Evolutionary conservation across 1,140 invertebrate species (phyloP).

Genomic region (Psilanteris sp.): DNA sequence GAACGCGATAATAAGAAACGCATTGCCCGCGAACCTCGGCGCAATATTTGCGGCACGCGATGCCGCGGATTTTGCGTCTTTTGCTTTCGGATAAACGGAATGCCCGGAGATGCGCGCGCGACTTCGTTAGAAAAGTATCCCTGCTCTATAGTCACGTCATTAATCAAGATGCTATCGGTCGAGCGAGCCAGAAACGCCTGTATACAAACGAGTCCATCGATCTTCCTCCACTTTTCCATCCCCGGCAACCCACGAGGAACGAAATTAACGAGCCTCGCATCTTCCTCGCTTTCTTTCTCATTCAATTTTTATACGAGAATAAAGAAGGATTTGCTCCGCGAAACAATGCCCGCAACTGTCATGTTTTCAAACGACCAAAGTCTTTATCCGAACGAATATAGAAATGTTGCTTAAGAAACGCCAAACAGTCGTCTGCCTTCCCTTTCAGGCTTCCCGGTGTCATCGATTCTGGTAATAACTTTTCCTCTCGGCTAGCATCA

Average conservation of each 20-base stretch:
- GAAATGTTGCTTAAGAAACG: constrained; percentile 4
- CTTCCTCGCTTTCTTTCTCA: constrained; percentile 28
- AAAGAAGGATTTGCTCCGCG: constrained; percentile 37
- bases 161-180: constrained; percentile 63
- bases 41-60: constrained; percentile 12
- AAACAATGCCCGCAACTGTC: constrained; percentile 27
- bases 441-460: too few relatives aligned
- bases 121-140: constrained; percentile 59
- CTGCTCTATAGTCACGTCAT: constrained; percentile 23
- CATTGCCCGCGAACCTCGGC: not conserved
- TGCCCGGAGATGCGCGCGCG: constrained; percentile 10
- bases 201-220: constrained; percentile 62
- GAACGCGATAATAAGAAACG: not conserved
- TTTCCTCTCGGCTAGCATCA: too few relatives aligned
- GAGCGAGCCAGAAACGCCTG: constrained; percentile 33
- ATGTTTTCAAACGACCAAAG: constrained; percentile 8
- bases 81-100: constrained; percentile 19
- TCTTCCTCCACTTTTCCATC: constrained; percentile 50
- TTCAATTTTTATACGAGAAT: constrained; percentile 55
- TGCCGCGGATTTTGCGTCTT: constrained; percentile 10
- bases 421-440: too few relatives aligned
- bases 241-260: constrained; percentile 46
- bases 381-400: not conserved
- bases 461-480: too few relatives aligned
- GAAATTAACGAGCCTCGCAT: constrained; percentile 58